phyloP scores from a whole-genome alignment of 2,888 invertebrate genomes.

The Cosmopolites sordidus region DNA sequence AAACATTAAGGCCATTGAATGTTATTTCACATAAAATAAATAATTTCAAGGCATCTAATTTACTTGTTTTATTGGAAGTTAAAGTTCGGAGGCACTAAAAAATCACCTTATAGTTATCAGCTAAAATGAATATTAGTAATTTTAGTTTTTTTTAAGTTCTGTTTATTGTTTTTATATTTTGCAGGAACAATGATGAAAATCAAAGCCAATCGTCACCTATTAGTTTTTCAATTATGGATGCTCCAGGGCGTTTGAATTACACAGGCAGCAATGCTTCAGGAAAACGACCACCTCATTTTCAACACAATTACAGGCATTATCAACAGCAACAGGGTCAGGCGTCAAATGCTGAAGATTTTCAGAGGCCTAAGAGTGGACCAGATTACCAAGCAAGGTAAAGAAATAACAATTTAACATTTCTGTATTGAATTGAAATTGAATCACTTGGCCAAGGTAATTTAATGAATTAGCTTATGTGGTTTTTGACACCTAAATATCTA shows the following conservation, averaged over 20 bases:
- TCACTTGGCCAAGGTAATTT: too few relatives aligned
- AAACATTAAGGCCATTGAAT: too few relatives aligned
- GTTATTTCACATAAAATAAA: too few relatives aligned
- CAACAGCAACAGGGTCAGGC: constrained; percentile 59
- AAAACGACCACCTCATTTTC: constrained; percentile 52
- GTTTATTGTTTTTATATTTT: constrained; percentile 39
- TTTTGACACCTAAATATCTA: too few relatives aligned
- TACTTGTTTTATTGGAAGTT: too few relatives aligned
- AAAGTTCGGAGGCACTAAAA: too few relatives aligned
- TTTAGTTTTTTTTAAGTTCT: neutral
- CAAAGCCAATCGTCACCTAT: constrained; percentile 66
- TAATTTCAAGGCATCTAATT: too few relatives aligned
- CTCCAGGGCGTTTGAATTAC: constrained; percentile 61
- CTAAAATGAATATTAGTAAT: neutral
- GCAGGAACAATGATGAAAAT: constrained; percentile 50
- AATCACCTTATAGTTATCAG: too few relatives aligned
- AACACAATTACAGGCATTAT: constrained; percentile 55
- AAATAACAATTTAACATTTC: too few relatives aligned
- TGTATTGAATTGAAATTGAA: too few relatives aligned
- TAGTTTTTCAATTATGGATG: constrained; percentile 72
- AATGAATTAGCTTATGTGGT: too few relatives aligned
- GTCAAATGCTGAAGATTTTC: constrained; percentile 52
- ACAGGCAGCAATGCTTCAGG: constrained; percentile 54
- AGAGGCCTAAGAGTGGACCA: constrained; percentile 52
- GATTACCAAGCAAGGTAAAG: constrained; percentile 36